phyloP scores from a whole-genome alignment of 2,888 invertebrate genomes.

The Ligdia adustata region DNA sequence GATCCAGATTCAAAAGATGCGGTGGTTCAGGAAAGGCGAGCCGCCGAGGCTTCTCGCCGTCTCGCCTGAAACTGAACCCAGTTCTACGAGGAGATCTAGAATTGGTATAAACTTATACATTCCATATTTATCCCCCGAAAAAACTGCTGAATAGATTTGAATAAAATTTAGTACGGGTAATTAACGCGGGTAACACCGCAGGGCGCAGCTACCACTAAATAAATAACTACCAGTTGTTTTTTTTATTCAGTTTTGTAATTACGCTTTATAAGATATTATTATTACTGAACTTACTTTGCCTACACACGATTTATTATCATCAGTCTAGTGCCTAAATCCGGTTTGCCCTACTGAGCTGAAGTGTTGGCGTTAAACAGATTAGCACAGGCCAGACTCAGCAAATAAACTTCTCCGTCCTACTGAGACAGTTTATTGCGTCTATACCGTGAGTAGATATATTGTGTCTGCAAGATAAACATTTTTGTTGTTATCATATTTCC shows the following conservation, averaged over 20 bases:
- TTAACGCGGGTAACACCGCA: too few species aligned
- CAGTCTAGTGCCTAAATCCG: constrained; percentile 17
- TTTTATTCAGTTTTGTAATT: too few species aligned
- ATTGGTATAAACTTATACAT: too few species aligned
- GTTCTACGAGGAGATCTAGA: constrained; percentile 68
- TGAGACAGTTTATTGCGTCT: constrained; percentile 3
- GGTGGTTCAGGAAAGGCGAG: constrained; percentile 89
- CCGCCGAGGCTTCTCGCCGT: constrained; percentile 88
- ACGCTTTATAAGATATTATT: too few species aligned
- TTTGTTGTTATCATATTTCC: too few species aligned
- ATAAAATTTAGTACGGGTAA: too few species aligned
- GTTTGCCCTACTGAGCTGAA: constrained; percentile 18
- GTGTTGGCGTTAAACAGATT: constrained; percentile 26
- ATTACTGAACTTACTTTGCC: not conserved
- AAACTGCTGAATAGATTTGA: too few species aligned
- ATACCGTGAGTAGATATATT: too few species aligned
- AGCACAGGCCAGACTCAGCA: constrained; percentile 14
- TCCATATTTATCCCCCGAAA: too few species aligned
- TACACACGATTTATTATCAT: constrained; percentile 11
- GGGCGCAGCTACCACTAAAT: too few species aligned
- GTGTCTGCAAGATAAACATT: too few species aligned
- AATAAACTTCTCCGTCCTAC: constrained; percentile 14
- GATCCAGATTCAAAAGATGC: constrained; percentile 74
- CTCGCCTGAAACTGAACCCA: constrained; percentile 84
- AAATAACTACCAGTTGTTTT: too few species aligned